phyloP scores from a whole-genome alignment of 2,113 vertebrate species.

The Burhinus oedicnemus region DNA sequence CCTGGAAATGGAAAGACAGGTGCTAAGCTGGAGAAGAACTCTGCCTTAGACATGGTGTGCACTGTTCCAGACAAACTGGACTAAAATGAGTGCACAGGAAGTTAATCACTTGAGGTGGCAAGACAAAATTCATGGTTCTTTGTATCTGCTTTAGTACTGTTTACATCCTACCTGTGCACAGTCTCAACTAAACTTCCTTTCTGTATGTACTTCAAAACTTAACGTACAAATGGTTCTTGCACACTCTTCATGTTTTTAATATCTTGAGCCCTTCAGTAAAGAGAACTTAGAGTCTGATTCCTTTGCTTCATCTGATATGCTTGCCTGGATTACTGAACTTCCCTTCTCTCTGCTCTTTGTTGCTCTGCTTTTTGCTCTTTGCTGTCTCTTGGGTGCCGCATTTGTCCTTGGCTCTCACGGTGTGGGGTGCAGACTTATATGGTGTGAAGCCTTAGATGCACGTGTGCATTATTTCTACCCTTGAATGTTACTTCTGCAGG shows the following conservation, averaged over 20 bases:
- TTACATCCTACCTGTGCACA: neutral
- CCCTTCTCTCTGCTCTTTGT: constrained; percentile 79
- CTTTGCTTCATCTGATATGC: constrained; percentile 71
- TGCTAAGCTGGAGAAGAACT: neutral
- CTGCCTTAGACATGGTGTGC: neutral
- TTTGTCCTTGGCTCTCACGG: constrained; percentile 82
- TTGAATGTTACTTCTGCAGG: constrained; percentile 81
- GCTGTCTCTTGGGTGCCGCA: constrained; percentile 80
- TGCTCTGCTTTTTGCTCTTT: constrained; percentile 79
- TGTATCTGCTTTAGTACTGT: neutral
- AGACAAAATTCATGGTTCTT: neutral
- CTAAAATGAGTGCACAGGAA: neutral
- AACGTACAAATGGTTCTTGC: constrained; percentile 17
- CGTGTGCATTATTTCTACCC: constrained; percentile 76
- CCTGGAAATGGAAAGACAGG: neutral
- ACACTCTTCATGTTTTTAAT: constrained; percentile 43
- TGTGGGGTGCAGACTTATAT: constrained; percentile 79
- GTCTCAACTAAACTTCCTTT: constrained; percentile 55
- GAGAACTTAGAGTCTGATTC: constrained; percentile 65
- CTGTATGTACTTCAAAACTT: constrained; percentile 18
- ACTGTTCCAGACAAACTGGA: neutral
- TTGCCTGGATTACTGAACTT: constrained; percentile 75
- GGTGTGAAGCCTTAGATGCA: constrained; percentile 77
- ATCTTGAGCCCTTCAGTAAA: constrained; percentile 55
- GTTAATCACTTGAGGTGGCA: neutral